Conservation (phyloP, 2,797 vertebrate species). For the Myotis myotis region DNA sequence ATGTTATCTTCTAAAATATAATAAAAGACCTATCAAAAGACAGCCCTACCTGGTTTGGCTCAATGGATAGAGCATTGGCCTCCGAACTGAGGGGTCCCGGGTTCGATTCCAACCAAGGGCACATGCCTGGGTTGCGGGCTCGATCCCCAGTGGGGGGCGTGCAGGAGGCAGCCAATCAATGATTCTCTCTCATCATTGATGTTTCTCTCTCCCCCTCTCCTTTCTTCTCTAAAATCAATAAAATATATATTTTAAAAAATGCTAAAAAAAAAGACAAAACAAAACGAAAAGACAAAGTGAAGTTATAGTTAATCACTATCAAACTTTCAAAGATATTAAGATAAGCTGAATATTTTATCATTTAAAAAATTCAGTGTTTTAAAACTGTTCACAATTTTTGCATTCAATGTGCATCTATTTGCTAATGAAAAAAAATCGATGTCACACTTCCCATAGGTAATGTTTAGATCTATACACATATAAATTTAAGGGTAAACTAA, state of each 20-base stretch:
- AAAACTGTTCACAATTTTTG: background rate
- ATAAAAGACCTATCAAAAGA: background rate
- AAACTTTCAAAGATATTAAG: slow-evolving; percentile 10
- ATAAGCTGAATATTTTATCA: background rate
- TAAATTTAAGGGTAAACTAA: background rate
- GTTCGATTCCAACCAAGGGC: too few relatives aligned
- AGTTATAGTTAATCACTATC: background rate
- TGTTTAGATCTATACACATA: background rate
- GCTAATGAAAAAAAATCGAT: background rate
- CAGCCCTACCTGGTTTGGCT: too few relatives aligned
- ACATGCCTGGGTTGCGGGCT: too few relatives aligned
- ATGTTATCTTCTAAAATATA: background rate
- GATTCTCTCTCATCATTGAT: too few relatives aligned
- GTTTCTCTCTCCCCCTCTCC: too few relatives aligned
- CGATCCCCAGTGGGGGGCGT: too few relatives aligned
- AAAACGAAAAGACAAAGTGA: background rate
- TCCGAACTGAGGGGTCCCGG: too few relatives aligned
- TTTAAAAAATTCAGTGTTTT: background rate
- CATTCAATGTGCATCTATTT: background rate
- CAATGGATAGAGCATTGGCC: too few relatives aligned
- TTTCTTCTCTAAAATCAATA: too few relatives aligned
- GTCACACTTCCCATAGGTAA: background rate
- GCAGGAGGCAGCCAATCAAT: too few relatives aligned
- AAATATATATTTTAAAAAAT: too few relatives aligned
- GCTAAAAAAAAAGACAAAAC: too few relatives aligned